phyloP scores from a whole-genome alignment of 2,888 invertebrate genomes.

The Spisula solida region DNA sequence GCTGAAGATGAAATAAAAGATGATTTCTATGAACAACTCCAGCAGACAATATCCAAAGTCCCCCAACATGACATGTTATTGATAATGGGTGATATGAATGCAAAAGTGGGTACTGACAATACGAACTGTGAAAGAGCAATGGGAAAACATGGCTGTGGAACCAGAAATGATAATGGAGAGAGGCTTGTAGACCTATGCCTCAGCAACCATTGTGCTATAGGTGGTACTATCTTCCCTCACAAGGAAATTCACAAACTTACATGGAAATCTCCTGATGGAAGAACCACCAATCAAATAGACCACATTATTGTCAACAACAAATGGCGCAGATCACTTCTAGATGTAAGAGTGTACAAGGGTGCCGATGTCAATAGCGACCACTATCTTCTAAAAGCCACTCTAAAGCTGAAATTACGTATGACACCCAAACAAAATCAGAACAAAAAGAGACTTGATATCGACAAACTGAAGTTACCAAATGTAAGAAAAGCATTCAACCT shows the following conservation, averaged over 20 bases:
- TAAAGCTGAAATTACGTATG: not conserved
- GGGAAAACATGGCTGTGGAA: not conserved
- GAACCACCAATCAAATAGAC: slow-evolving; percentile 60
- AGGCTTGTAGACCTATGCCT: not conserved
- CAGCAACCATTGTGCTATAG: slow-evolving; percentile 40
- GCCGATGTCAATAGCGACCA: not conserved
- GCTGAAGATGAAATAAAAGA: not conserved
- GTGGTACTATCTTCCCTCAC: slow-evolving; percentile 64
- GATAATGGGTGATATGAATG: not conserved
- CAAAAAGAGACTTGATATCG: not conserved
- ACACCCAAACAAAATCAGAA: not conserved
- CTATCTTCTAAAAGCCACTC: not conserved
- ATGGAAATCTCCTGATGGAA: slow-evolving; percentile 65
- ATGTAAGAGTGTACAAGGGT: not conserved
- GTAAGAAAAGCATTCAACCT: not conserved
- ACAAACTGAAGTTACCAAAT: not conserved
- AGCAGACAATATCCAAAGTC: not conserved
- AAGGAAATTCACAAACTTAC: slow-evolving; percentile 64
- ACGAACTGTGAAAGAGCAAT: not conserved
- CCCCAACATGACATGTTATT: not conserved
- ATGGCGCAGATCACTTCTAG: slow-evolving; percentile 16
- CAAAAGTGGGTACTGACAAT: not conserved
- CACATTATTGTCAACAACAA: slow-evolving; percentile 41
- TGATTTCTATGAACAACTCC: not conserved
- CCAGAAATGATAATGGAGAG: not conserved